These are phyloP conservation scores for Bombus confusus DNA, from an alignment of 1,140 invertebrate genomes.

Conservation along the genomic window DNA sequence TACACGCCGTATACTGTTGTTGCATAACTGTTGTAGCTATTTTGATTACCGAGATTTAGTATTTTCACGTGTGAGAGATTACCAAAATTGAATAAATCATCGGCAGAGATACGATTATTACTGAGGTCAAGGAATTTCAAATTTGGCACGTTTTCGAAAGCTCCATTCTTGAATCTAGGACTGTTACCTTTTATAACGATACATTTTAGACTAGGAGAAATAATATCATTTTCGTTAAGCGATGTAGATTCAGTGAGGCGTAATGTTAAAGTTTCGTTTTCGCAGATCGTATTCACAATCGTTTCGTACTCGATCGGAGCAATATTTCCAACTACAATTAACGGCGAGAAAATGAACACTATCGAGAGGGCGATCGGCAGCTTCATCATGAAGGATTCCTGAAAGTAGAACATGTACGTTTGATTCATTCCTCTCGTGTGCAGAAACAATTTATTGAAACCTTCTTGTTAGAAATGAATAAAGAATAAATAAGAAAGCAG, in stretches of 20 bases:
- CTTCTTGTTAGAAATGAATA: too few species aligned
- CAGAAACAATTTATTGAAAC: too few species aligned
- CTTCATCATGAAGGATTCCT: background rate
- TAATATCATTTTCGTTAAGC: background rate
- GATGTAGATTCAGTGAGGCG: fast-evolving
- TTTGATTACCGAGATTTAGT: conserved; percentile 5
- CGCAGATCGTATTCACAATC: background rate
- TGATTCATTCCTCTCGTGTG: too few species aligned
- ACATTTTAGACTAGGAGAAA: background rate
- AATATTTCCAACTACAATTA: background rate
- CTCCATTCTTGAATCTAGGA: fast-evolving
- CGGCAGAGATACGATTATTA: fast-evolving
- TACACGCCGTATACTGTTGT: background rate
- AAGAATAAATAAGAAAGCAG: too few species aligned
- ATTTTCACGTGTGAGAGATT: background rate
- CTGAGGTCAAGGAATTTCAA: conserved; percentile 27
- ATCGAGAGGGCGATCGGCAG: background rate
- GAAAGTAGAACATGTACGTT: background rate
- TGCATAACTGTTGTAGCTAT: fast-evolving
- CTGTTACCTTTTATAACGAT: background rate
- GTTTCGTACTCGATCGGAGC: background rate
- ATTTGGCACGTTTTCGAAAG: conserved; percentile 29
- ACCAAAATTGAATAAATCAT: background rate
- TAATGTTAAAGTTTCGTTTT: background rate
- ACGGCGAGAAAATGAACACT: background rate